phyloP scores from a whole-genome alignment of 2,888 invertebrate genomes.

The Ornithoptera alexandrae region DNA sequence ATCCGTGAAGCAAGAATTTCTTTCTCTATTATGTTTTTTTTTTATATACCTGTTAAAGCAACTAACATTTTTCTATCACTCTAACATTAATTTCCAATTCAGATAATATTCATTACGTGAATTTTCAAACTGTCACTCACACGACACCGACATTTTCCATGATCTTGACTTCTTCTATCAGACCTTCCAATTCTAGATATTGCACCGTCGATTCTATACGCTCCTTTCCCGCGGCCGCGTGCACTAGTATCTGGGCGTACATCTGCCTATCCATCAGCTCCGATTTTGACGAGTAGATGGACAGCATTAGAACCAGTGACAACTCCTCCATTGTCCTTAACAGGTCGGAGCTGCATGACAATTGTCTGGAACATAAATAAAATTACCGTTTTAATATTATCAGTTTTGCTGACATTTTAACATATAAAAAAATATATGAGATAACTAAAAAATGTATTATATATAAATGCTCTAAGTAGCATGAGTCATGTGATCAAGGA shows the following conservation, averaged over 20 bases:
- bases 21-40: too few relatives aligned
- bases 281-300: conserved; percentile 36
- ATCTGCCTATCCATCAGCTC: conserved; percentile 32
- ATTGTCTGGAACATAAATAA: conserved; percentile 49
- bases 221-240: conserved; percentile 48
- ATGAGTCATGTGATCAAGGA: conserved; percentile 19
- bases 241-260: conserved; percentile 39
- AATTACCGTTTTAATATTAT: too few relatives aligned
- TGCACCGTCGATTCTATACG: conserved; percentile 50
- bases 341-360: conserved; percentile 58
- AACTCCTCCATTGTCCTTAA: conserved; percentile 53
- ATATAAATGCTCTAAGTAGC: background rate
- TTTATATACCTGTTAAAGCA: too few relatives aligned
- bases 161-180: conserved; percentile 37
- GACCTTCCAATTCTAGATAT: conserved; percentile 52
- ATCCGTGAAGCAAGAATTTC: too few relatives aligned
- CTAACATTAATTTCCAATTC: too few relatives aligned
- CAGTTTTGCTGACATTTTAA: too few relatives aligned
- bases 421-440: background rate
- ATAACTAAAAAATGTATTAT: background rate
- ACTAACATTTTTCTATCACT: too few relatives aligned
- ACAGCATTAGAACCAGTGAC: conserved; percentile 43
- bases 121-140: conserved; percentile 43
- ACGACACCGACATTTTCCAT: conserved; percentile 46
- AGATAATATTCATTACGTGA: too few relatives aligned